phyloP scores from a whole-genome alignment of 2,888 invertebrate genomes.

The Linyphia triangularis region DNA sequence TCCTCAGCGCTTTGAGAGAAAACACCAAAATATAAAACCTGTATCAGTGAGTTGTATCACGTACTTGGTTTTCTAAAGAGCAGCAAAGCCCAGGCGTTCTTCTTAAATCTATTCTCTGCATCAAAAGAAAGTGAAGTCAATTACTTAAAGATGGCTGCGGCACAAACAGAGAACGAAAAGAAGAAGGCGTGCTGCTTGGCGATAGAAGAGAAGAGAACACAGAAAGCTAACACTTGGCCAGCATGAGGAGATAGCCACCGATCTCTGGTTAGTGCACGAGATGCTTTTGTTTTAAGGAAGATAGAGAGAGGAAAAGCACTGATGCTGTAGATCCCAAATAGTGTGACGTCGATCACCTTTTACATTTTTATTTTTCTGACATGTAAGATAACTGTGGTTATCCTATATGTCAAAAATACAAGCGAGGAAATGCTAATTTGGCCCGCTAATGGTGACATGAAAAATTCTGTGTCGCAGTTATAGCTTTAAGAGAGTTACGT shows the following conservation, averaged over 20 bases:
- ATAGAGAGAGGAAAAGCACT: too few species aligned
- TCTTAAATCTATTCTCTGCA: slow-evolving; percentile 99
- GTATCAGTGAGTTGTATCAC: slow-evolving; percentile 81
- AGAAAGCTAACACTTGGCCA: slow-evolving; percentile 22
- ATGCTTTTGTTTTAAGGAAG: neutral
- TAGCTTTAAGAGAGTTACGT: too few species aligned
- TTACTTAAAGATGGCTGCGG: slow-evolving; percentile 30
- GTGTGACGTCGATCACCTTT: too few species aligned
- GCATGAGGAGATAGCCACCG: slow-evolving; percentile 24
- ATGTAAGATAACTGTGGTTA: too few species aligned
- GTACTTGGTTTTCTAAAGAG: slow-evolving; percentile 99
- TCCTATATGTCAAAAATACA: too few species aligned
- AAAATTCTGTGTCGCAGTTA: too few species aligned
- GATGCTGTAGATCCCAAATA: too few species aligned
- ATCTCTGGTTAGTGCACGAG: slow-evolving; percentile 17
- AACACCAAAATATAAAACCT: slow-evolving; percentile 29
- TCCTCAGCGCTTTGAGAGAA: neutral
- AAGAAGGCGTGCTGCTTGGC: slow-evolving; percentile 41
- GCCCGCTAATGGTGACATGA: too few species aligned
- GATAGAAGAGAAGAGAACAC: slow-evolving; percentile 34
- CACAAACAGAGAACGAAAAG: neutral
- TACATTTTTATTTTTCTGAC: too few species aligned
- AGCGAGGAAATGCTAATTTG: too few species aligned
- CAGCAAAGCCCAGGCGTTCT: slow-evolving; percentile 99
- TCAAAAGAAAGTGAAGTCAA: slow-evolving; percentile 72